Conservation (phyloP, 2,113 vertebrate genomes). For the Perognathus longimembris region DNA sequence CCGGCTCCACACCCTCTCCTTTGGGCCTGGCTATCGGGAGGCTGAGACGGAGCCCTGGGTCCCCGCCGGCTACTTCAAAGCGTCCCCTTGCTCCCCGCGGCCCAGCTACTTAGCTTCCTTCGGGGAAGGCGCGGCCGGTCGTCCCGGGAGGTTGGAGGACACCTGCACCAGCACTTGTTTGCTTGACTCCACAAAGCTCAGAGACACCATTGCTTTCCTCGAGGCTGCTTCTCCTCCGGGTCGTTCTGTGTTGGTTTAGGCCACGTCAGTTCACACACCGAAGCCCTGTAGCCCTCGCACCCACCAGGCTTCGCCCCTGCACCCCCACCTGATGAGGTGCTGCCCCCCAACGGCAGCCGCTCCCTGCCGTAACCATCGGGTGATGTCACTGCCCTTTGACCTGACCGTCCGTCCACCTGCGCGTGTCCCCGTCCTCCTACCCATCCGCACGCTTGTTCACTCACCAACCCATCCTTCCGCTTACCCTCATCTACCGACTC, state of each 20-base stretch:
- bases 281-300: rapidly evolving
- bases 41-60: not conserved
- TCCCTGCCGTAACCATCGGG: not conserved
- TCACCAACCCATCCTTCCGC: not conserved
- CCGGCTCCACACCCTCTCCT: not conserved
- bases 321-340: no score
- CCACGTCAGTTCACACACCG: not conserved
- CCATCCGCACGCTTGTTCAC: no score
- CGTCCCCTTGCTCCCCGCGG: not conserved
- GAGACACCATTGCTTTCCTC: not conserved
- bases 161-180: not conserved
- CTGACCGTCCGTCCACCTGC: no score
- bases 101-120: not conserved
- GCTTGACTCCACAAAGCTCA: not conserved
- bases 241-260: not conserved
- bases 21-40: not conserved
- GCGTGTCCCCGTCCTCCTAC: no score
- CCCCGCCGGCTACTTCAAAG: no score
- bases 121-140: not conserved
- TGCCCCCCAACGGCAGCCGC: not conserved
- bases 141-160: not conserved
- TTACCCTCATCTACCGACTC: not conserved
- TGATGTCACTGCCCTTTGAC: no score
- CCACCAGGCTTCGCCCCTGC: not conserved
- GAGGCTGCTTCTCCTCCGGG: not conserved